A percentile compares a stretch with the other conserved stretches of the same genome.
phyloP scores from a whole-genome alignment of 92 coral and sea anemone genomes.

The Phenganax subtilis region DNA sequence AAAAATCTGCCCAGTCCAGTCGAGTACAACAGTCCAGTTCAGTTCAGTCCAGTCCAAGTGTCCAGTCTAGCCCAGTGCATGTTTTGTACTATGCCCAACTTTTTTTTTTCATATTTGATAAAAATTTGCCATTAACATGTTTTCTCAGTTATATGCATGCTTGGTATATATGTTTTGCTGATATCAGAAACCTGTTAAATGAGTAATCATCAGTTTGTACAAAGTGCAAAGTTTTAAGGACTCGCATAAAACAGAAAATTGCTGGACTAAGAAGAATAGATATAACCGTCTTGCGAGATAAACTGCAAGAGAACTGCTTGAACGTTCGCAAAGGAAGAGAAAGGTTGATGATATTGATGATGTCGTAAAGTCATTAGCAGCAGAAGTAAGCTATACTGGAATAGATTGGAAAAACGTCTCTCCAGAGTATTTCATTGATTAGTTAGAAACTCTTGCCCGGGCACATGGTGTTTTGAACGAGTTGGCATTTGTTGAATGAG shows the following conservation, averaged over 20 bases:
- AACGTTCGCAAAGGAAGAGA: constrained; percentile 8
- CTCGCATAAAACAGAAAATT: background rate
- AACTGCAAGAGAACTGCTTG: background rate
- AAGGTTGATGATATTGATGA: constrained; percentile 6
- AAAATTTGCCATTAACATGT: background rate
- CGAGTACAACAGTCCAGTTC: no score
- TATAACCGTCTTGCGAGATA: background rate
- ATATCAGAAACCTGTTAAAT: background rate
- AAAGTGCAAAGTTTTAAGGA: background rate
- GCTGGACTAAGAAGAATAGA: no score
- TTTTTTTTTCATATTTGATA: background rate
- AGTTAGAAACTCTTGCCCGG: constrained; percentile 27
- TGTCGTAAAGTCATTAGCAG: constrained; percentile 8
- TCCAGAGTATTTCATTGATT: constrained; percentile 31
- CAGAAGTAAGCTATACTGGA: constrained; percentile 37
- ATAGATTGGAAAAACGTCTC: constrained; percentile 42
- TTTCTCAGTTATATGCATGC: background rate
- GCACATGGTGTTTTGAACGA: constrained; percentile 19
- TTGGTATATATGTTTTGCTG: background rate
- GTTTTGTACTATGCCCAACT: no score
- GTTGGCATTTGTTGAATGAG: constrained; percentile 3
- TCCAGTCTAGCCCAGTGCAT: no score
- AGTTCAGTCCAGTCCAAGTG: no score
- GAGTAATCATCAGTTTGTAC: background rate
- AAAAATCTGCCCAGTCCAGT: no score